Evolutionary conservation across 2,113 vertebrate species (phyloP).

Genomic region (Cromileptes altivelis): DNA sequence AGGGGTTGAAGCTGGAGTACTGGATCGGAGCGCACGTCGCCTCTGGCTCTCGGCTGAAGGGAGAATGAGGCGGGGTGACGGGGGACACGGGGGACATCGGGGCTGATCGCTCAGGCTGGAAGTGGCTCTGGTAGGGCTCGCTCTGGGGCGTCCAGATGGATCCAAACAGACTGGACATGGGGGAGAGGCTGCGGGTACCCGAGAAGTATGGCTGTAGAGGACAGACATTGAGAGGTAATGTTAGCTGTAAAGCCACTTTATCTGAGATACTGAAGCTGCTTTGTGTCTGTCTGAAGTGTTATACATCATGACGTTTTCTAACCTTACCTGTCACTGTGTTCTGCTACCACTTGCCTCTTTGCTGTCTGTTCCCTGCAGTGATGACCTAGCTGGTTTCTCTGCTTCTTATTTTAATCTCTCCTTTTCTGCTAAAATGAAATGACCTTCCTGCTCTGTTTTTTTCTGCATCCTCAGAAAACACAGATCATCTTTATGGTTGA

Average conservation of each 20-base stretch:
- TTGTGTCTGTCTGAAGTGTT: background rate
- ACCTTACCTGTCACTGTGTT: constrained; percentile 24
- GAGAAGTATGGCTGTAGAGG: constrained; percentile 92
- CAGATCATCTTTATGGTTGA: background rate
- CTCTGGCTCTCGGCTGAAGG: constrained; percentile 89
- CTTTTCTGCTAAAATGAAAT: constrained; percentile 22
- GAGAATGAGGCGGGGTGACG: constrained; percentile 80
- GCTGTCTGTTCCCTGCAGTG: constrained; percentile 25
- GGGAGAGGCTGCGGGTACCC: constrained; percentile 96
- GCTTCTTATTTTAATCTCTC: background rate
- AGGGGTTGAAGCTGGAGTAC: constrained; percentile 95
- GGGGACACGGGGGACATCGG: constrained; percentile 87
- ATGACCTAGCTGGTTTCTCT: constrained; percentile 1
- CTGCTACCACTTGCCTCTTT: background rate
- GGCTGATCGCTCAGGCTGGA: constrained; percentile 84
- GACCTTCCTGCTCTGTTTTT: background rate
- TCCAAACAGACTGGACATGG: constrained; percentile 98
- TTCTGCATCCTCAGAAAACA: background rate
- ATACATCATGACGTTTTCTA: background rate
- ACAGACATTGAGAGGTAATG: background rate
- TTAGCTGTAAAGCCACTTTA: background rate
- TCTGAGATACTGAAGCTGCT: background rate
- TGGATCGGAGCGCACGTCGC: constrained; percentile 89
- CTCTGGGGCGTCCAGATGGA: constrained; percentile 99
- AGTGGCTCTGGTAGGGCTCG: constrained; percentile 92